Percentiles rank a stretch among this genome's conserved stretches.
These are phyloP conservation scores for Oscheius myriophilus DNA, from an alignment of 2,888 invertebrate species.

Conservation along the genomic window DNA sequence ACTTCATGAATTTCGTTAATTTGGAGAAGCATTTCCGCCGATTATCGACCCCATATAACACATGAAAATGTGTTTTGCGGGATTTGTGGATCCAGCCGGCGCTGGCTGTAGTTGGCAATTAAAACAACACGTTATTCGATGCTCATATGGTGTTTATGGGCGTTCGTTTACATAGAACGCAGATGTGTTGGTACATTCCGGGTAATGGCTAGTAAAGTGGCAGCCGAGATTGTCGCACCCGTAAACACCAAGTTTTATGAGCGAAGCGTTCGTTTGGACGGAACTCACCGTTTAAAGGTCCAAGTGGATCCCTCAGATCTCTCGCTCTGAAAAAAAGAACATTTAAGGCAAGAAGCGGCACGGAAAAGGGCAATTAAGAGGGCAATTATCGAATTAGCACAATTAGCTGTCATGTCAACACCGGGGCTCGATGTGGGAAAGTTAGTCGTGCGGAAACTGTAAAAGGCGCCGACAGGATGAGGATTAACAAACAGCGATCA, in stretches of 20 bases:
- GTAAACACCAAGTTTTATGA: conserved; percentile 17
- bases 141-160: conserved; percentile 30
- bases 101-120: conserved; percentile 16
- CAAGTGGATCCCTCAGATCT: too few species aligned
- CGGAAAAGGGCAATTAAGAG: conserved; percentile 11
- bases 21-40: too few species aligned
- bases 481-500: conserved; percentile 26
- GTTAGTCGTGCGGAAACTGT: conserved; percentile 19
- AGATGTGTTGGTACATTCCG: conserved; percentile 32
- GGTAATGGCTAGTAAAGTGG: conserved; percentile 32
- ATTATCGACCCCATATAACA: too few species aligned
- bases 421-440: conserved; percentile 23
- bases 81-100: too few species aligned
- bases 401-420: conserved; percentile 28
- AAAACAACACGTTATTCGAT: conserved; percentile 31
- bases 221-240: conserved; percentile 22
- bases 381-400: conserved; percentile 26
- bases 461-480: conserved; percentile 19
- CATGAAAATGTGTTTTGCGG: too few species aligned
- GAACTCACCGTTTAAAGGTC: too few species aligned
- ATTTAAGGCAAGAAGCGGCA: not conserved
- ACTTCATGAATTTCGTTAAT: too few species aligned
- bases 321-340: not conserved
- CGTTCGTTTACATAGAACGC: conserved; percentile 32
- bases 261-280: too few species aligned